Evolutionary conservation across 2,888 invertebrate genomes (phyloP), one percentile per base, ranked within the genome.

Genomic region (Euproctis similis): DNA sequence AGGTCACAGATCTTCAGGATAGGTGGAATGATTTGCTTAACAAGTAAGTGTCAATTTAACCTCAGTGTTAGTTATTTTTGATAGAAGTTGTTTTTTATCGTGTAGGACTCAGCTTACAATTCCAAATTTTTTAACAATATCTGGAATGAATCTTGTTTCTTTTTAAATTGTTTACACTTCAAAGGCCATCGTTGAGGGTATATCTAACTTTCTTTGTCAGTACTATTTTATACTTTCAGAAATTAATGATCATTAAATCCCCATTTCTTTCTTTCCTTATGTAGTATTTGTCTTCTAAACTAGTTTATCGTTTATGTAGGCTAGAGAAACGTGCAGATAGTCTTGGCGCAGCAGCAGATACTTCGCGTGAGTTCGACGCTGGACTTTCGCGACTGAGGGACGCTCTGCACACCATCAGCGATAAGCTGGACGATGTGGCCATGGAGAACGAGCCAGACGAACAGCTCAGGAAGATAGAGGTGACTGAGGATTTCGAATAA

Each of bases 311-410:
- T 21, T 3, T 11, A 4, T 4, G 68, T 87, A 92, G 92, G 48
- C 77, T 98, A 30, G 95, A 95, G 57, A 93, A 95, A 49, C 89
- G 97, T n/a, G 95, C 96, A 0, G 91, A 91, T 18, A 93, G 92
- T 35, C 82, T 97, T 3, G 95, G 96, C 32, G 95, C 95, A 1
- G 96, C 97, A 0, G 95, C 94, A 2, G 96, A 96, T 54, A 94
- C 96, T 5, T 94, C 95, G 27, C 90, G 95, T 33, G 96, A 97
- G 73, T 97, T 97, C 69, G 96, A 96, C 74, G 94, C 95, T 0
- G 93, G 93, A 1, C 86, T 96, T 3, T 89, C 92, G 32, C 87
- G 95, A 1, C 82, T 98, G 4, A 87, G 92, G 9, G 94, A 94
- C 64, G 95, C 96, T n/a, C 71, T 97, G 25, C 93, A 94, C 61